phyloP scores from a whole-genome alignment of 1,140 invertebrate genomes.

The Agrypnia vestita region DNA sequence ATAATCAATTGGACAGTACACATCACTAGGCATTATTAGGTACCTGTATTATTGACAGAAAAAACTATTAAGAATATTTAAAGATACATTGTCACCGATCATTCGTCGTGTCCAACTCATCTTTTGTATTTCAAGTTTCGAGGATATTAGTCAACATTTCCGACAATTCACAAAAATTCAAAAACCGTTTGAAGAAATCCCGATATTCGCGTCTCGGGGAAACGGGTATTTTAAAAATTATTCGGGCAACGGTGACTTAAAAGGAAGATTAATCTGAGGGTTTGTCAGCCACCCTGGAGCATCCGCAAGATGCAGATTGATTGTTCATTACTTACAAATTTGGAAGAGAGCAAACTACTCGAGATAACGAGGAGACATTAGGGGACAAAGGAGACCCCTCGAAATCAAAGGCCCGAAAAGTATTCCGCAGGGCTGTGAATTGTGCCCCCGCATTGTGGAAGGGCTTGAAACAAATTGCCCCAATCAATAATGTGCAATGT shows the following conservation, averaged over 20 bases:
- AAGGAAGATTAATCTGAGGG: conserved; percentile 24
- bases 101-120: too few species aligned
- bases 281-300: neutral
- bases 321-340: conserved; percentile 55
- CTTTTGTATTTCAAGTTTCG: conserved; percentile 2
- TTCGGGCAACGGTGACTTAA: neutral
- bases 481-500: conserved; percentile 57
- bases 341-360: conserved; percentile 45
- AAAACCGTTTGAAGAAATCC: conserved; percentile 12
- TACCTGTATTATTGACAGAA: too few species aligned
- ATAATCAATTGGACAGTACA: too few species aligned
- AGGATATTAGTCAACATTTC: conserved; percentile 22
- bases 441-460: conserved; percentile 40
- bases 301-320: conserved; percentile 44
- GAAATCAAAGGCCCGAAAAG: conserved; percentile 41
- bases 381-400: conserved; percentile 47
- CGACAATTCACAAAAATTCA: conserved; percentile 10
- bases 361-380: conserved; percentile 60
- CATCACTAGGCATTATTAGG: neutral
- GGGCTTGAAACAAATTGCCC: conserved; percentile 54
- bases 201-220: too few species aligned
- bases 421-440: conserved; percentile 21
- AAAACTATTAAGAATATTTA: neutral
- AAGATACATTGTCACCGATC: conserved; percentile 12
- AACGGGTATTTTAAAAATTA: too few species aligned